phyloP scores from a whole-genome alignment of 2,888 invertebrate genomes.

The Ctena decussata region DNA sequence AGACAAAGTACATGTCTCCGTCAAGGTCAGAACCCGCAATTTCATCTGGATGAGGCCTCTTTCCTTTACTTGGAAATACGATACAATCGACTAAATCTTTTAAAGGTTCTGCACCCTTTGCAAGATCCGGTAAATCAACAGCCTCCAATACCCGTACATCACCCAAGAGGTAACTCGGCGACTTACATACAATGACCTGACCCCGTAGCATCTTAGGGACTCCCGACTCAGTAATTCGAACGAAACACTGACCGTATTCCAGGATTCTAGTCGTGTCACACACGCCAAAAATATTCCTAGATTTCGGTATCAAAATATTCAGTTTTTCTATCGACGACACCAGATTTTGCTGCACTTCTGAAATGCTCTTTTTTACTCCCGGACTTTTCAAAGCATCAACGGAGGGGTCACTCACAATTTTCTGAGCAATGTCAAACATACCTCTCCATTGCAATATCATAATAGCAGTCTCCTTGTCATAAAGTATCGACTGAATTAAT shows the following conservation, averaged over 20 bases:
- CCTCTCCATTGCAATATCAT: constrained; percentile 42
- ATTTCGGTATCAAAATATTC: constrained; percentile 41
- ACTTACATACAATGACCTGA: constrained; percentile 86
- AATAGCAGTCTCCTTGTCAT: constrained; percentile 40
- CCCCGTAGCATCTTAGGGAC: constrained; percentile 66
- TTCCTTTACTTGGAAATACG: constrained; percentile 86
- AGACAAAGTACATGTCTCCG: constrained; percentile 86
- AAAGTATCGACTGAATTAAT: constrained; percentile 35
- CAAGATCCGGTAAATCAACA: constrained; percentile 66
- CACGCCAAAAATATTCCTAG: constrained; percentile 84
- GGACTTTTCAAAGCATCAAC: not conserved
- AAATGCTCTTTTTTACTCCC: not conserved
- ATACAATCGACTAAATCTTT: constrained; percentile 85
- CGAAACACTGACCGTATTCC: constrained; percentile 82
- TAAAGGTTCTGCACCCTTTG: constrained; percentile 56
- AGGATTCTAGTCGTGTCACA: constrained; percentile 83
- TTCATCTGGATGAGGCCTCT: constrained; percentile 86
- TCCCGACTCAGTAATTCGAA: constrained; percentile 64
- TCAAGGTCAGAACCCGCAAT: constrained; percentile 87
- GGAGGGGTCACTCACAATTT: constrained; percentile 8
- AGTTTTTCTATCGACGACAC: constrained; percentile 24
- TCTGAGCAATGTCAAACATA: constrained; percentile 29
- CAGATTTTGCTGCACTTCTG: constrained; percentile 22
- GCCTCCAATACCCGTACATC: constrained; percentile 85
- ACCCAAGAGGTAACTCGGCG: constrained; percentile 87